Base-by-base conservation (phyloP, 2,888 invertebrate genomes). In the Chrysomela aeneicollis region DNA sequence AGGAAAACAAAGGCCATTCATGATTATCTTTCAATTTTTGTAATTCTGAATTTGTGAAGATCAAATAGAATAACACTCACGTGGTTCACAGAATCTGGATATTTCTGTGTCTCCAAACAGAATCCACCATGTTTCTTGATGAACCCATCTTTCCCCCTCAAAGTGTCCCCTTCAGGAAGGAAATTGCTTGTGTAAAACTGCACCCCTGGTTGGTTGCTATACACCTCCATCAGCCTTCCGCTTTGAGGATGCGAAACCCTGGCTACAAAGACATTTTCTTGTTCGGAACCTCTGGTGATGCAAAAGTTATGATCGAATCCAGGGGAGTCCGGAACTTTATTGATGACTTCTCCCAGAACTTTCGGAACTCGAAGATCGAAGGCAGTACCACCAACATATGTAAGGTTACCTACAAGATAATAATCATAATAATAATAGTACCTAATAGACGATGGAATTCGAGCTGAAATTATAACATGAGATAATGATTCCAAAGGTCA, bases 41-140 rank as follows among this genome's bases (percentile, higher is more conserved):
- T n/a, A n/a, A n/a, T n/a, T n/a, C n/a, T n/a, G n/a, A n/a, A n/a
- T n/a, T n/a, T n/a, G n/a, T n/a, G n/a, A n/a, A n/a, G n/a, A n/a
- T 8, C 21, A 37, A 10, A 22, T 30, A 4, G 18, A n/a, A 61
- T 66, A 22, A 12, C 89, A 86, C 87, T 87, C 82, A 92, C 92
- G 79, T 93, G 89, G 82, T 96, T 93, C 0, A 94, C 85, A 8
- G 95, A 92, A 83, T 97, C 93, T 0, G 97, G 97, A 84, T 90
- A 97, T 78, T 93, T 93, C 82, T 97, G 97, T 0, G 97, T 93
- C 85, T 97, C 95, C 59, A 97, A 82, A 78, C 95, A 95, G 77
- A 97, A 90, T 2, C 92, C 93, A 0, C 91, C 91, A 74, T 79
- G 79, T 68, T 78, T 78, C 37, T 73, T 75, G 59, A 74, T 71